Evolutionary conservation across 2,888 invertebrate species (phyloP).

Genomic region (Colostygia pectinataria): DNA sequence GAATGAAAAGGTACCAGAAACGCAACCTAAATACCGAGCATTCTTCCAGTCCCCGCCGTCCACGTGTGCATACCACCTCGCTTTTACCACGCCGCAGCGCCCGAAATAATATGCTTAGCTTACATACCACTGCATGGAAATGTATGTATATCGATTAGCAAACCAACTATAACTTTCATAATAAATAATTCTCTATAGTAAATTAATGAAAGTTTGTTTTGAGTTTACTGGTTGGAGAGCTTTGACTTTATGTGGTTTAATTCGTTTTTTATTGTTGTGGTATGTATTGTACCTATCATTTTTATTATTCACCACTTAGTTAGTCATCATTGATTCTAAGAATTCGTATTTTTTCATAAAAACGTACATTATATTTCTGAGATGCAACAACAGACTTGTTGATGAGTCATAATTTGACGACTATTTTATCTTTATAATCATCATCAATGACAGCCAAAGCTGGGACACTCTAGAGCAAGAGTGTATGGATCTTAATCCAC

Average conservation of each 20-base stretch:
- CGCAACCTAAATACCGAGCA: slow-evolving; percentile 81
- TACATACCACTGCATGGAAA: slow-evolving; percentile 63
- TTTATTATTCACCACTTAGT: too few relatives aligned
- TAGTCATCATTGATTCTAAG: too few relatives aligned
- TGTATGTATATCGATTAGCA: slow-evolving; percentile 60
- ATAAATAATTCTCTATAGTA: slow-evolving; percentile 28
- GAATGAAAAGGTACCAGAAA: slow-evolving; percentile 81
- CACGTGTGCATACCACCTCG: slow-evolving; percentile 71
- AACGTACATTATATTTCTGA: too few relatives aligned
- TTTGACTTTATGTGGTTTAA: not conserved
- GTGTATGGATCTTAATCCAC: too few relatives aligned
- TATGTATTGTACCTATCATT: too few relatives aligned
- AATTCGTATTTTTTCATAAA: too few relatives aligned
- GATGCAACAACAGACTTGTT: too few relatives aligned
- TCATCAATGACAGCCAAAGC: too few relatives aligned
- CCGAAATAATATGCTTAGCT: slow-evolving; percentile 70
- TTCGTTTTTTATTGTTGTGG: too few relatives aligned
- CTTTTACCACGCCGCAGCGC: slow-evolving; percentile 68
- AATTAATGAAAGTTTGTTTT: not conserved
- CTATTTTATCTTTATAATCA: too few relatives aligned
- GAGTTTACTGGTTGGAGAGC: not conserved
- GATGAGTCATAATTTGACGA: too few relatives aligned
- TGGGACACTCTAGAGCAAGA: too few relatives aligned
- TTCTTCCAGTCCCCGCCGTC: slow-evolving; percentile 69
- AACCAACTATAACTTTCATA: slow-evolving; percentile 46